Evolutionary conservation across 2,113 vertebrate species (phyloP).

Genomic region (Nesogale talazaci): DNA sequence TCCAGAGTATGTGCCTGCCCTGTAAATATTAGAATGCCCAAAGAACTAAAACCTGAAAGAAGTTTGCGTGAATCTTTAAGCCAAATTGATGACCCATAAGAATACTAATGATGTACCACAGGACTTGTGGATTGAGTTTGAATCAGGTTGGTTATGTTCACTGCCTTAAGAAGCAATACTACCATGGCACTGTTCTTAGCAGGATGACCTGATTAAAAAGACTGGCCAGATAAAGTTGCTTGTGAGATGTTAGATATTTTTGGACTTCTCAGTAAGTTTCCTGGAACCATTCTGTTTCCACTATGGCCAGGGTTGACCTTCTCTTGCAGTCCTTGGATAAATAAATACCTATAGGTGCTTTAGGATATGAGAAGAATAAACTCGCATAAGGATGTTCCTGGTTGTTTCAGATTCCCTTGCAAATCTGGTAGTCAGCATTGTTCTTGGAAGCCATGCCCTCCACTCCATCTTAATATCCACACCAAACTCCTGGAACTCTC

Average conservation of each 20-base stretch:
- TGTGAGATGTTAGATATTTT: constrained; percentile 76
- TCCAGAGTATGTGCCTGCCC: constrained; percentile 24
- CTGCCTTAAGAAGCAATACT: neutral
- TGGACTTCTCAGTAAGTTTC: constrained; percentile 78
- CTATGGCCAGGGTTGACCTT: constrained; percentile 66
- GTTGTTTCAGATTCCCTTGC: constrained; percentile 14
- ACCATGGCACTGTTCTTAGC: constrained; percentile 5
- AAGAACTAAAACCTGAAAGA: constrained; percentile 38
- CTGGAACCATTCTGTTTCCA: constrained; percentile 76
- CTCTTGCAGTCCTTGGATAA: constrained; percentile 63
- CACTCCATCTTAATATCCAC: neutral
- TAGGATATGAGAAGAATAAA: neutral
- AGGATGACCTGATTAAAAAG: constrained; percentile 65
- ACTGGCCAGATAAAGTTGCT: constrained; percentile 63
- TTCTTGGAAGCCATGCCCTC: neutral
- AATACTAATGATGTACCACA: neutral
- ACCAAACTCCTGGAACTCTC: neutral
- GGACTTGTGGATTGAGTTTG: neutral
- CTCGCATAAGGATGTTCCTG: neutral
- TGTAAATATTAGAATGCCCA: constrained; percentile 65
- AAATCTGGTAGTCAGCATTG: neutral
- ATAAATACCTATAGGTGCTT: constrained; percentile 54
- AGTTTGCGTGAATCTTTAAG: neutral
- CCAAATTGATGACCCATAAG: constrained; percentile 6
- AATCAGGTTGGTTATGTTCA: constrained; percentile 42